phyloP scores from a whole-genome alignment of 2,888 invertebrate genomes.

The Cancer borealis region DNA sequence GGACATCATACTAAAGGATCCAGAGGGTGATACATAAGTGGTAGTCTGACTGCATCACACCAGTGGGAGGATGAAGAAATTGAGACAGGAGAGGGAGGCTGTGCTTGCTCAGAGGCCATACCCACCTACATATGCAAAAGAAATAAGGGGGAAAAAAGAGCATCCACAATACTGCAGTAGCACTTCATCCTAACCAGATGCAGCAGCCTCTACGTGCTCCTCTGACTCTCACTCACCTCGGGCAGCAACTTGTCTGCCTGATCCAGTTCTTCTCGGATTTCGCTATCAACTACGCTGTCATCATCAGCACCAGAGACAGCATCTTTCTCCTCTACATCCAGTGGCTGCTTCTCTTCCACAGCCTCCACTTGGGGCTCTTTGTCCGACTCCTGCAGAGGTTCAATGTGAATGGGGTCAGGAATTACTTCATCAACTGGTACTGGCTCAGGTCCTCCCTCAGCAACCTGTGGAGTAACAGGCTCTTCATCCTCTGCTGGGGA shows the following conservation, averaged over 20 bases:
- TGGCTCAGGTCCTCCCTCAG: slow-evolving; percentile 60
- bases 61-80: background rate
- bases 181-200: background rate
- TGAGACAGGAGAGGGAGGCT: slow-evolving; percentile 30
- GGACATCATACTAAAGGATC: background rate
- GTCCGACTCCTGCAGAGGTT: slow-evolving; percentile 67
- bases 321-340: background rate
- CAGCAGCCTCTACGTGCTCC: background rate
- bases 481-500: slow-evolving; percentile 49
- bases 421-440: slow-evolving; percentile 70
- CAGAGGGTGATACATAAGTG: background rate
- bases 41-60: background rate
- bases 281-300: slow-evolving; percentile 62
- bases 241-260: slow-evolving; percentile 64
- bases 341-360: slow-evolving; percentile 35
- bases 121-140: background rate
- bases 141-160: background rate
- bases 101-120: slow-evolving; percentile 18
- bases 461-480: slow-evolving; percentile 22
- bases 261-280: slow-evolving; percentile 63
- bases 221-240: slow-evolving; percentile 58
- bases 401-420: slow-evolving; percentile 72
- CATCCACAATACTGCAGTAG: background rate
- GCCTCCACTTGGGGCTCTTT: slow-evolving; percentile 31
- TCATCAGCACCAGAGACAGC: slow-evolving; percentile 49